phyloP scores from a whole-genome alignment of 2,113 vertebrate genomes.

The Noturus placidus region DNA sequence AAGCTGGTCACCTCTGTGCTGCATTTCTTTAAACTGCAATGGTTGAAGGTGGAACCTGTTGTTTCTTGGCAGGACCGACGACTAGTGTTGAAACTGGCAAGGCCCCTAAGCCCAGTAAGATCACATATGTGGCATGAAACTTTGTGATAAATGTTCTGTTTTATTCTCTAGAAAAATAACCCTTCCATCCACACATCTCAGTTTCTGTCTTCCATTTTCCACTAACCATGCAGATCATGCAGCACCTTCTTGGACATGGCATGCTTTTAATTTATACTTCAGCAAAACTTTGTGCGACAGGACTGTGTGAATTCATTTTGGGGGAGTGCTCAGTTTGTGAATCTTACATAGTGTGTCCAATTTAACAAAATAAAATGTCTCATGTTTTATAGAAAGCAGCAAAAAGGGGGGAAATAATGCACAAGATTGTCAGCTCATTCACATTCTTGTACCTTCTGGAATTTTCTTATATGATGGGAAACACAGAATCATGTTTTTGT shows the following conservation, averaged over 20 bases:
- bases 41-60: slow-evolving; percentile 67
- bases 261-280: background rate
- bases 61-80: slow-evolving; percentile 72
- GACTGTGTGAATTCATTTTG: background rate
- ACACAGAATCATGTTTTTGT: background rate
- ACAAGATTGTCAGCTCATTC: background rate
- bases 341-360: background rate
- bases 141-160: background rate
- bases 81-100: slow-evolving; percentile 63
- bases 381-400: background rate
- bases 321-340: background rate
- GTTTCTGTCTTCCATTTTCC: background rate
- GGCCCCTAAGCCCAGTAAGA: slow-evolving; percentile 71
- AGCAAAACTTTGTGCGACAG: background rate
- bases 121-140: slow-evolving; percentile 62
- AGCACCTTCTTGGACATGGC: slow-evolving; percentile 7
- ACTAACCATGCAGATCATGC: slow-evolving; percentile 27
- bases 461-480: background rate
- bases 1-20: slow-evolving; percentile 37
- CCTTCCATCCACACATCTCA: background rate
- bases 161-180: slow-evolving; percentile 23
- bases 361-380: background rate
- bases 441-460: background rate
- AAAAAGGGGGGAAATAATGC: background rate
- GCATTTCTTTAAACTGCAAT: slow-evolving; percentile 44